Conservation (phyloP, 1,140 invertebrate genomes). For the Procambarus virginalis region DNA sequence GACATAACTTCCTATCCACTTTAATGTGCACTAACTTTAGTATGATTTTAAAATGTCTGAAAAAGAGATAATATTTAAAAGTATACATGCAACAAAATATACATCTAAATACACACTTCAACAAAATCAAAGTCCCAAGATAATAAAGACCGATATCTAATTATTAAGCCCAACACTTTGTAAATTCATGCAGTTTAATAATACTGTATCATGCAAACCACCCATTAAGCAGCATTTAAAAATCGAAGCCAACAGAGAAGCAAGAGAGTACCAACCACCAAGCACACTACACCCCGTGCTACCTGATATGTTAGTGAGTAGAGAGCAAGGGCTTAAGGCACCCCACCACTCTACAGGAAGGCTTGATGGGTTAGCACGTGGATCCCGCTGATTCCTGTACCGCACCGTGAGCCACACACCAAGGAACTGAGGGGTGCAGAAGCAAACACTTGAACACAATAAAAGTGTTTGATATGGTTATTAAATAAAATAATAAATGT, state of each 20-base stretch:
- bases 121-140: too few species aligned
- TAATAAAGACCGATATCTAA: too few species aligned
- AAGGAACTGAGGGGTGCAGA: constrained; percentile 84
- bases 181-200: too few species aligned
- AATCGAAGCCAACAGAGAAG: neutral
- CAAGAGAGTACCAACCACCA: constrained; percentile 9
- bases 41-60: too few species aligned
- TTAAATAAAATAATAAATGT: neutral
- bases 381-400: constrained; percentile 98
- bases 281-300: constrained; percentile 42
- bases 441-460: neutral
- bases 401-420: constrained; percentile 97
- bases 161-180: too few species aligned
- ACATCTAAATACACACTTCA: too few species aligned
- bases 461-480: neutral
- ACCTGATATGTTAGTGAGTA: constrained; percentile 61
- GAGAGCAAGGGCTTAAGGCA: constrained; percentile 14
- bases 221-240: neutral
- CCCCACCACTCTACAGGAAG: constrained; percentile 84
- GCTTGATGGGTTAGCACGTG: constrained; percentile 94
- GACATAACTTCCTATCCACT: too few species aligned
- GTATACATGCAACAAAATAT: too few species aligned
- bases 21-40: too few species aligned
- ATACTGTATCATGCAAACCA: neutral
- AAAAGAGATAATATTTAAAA: too few species aligned